These are phyloP conservation scores for Latrodectus elegans DNA, from an alignment of 2,888 invertebrate genomes.

Conservation along the genomic window DNA sequence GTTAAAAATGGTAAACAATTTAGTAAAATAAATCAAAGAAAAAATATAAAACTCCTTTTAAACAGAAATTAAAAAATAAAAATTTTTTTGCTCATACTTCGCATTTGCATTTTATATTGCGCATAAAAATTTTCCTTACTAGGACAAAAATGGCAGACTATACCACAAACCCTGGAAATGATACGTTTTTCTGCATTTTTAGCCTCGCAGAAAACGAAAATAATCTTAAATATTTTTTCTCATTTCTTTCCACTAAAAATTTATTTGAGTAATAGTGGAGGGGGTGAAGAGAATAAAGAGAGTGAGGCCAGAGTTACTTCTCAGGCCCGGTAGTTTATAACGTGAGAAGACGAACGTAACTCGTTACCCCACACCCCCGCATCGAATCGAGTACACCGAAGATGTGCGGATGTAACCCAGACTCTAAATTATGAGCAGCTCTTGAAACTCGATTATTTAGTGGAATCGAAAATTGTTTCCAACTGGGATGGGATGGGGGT, in stretches of 20 bases:
- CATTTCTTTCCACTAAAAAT: not conserved
- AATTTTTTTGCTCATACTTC: no score
- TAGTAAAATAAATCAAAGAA: no score
- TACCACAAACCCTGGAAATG: not conserved
- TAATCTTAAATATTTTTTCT: not conserved
- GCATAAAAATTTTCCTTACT: not conserved
- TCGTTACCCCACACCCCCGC: constrained; percentile 13
- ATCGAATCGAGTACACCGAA: constrained; percentile 28
- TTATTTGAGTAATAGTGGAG: not conserved
- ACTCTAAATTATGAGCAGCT: constrained; percentile 54
- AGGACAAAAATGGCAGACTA: constrained; percentile 56
- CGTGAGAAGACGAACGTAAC: constrained; percentile 6
- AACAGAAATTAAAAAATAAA: no score
- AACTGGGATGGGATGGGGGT: not conserved
- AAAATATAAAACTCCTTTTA: no score
- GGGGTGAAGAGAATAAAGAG: not conserved
- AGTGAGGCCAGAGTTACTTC: not conserved
- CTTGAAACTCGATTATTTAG: constrained; percentile 56
- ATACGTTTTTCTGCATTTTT: not conserved
- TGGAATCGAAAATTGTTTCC: constrained; percentile 65
- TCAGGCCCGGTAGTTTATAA: constrained; percentile 21
- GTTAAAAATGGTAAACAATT: no score
- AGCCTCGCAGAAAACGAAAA: not conserved
- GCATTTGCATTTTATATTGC: no score
- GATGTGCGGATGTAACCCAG: constrained; percentile 24